phyloP scores from a whole-genome alignment of 2,797 vertebrate species.

The Rhodeus uyekii region DNA sequence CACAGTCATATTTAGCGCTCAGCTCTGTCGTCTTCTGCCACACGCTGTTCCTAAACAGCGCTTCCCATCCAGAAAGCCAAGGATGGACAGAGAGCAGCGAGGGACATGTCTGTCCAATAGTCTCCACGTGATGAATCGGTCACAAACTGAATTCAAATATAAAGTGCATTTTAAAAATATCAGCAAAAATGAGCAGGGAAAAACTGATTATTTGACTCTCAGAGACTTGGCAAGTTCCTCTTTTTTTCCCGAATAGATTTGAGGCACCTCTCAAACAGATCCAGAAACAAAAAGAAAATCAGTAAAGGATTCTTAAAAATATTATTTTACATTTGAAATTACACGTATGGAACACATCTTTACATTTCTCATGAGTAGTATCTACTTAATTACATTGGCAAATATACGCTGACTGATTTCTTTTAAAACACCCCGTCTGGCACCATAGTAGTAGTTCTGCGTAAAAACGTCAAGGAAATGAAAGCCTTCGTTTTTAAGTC shows the following conservation, averaged over 20 bases:
- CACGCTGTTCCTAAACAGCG: not conserved
- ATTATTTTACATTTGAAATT: conserved; percentile 92
- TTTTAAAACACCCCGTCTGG: conserved; percentile 69
- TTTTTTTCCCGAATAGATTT: conserved; percentile 36
- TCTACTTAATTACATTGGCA: conserved; percentile 86
- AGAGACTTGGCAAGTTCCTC: conserved; percentile 54
- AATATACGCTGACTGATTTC: conserved; percentile 85
- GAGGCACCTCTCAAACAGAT: conserved; percentile 55
- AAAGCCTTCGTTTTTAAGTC: conserved; percentile 49
- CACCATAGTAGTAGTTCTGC: conserved; percentile 52
- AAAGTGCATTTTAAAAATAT: conserved; percentile 64
- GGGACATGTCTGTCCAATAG: conserved; percentile 28
- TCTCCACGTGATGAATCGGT: conserved; percentile 37
- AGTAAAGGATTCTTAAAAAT: conserved; percentile 85
- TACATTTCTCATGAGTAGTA: conserved; percentile 85
- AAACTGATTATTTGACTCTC: conserved; percentile 46
- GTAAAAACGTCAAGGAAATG: conserved; percentile 50
- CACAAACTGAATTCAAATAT: conserved; percentile 59
- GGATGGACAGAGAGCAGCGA: conserved; percentile 34
- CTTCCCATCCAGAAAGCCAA: not conserved
- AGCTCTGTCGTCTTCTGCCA: not conserved
- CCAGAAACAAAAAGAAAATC: conserved; percentile 56
- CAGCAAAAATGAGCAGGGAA: conserved; percentile 32
- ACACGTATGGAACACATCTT: conserved; percentile 87
- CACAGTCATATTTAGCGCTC: not conserved